Evolutionary conservation across 2,888 invertebrate genomes (phyloP).

Genomic region (Parascotia fuliginaria): DNA sequence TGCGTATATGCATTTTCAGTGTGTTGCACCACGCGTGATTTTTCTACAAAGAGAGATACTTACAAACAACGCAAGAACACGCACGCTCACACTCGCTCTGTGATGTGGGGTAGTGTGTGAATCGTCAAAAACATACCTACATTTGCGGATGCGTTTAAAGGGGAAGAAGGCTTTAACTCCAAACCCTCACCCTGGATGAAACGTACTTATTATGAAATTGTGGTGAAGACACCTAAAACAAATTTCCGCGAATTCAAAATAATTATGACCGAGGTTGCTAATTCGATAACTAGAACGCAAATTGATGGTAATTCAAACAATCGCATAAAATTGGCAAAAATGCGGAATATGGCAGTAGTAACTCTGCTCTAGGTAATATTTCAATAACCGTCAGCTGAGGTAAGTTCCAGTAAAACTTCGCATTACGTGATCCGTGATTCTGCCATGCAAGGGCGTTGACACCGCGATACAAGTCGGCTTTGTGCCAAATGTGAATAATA

Average conservation of each 20-base stretch:
- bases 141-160: too few species aligned
- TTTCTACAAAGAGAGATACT: too few species aligned
- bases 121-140: too few species aligned
- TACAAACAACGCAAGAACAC: too few species aligned
- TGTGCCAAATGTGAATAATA: conserved; percentile 78
- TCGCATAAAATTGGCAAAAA: neutral
- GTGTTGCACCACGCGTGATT: too few species aligned
- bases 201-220: too few species aligned
- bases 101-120: too few species aligned
- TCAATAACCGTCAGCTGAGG: neutral
- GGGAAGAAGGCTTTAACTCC: too few species aligned
- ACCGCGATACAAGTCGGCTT: conserved; percentile 54
- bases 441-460: conserved; percentile 62
- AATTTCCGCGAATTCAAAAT: conserved; percentile 21
- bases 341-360: conserved; percentile 1
- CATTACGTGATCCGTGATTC: conserved; percentile 44
- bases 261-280: conserved; percentile 16
- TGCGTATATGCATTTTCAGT: too few species aligned
- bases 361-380: neutral
- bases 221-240: neutral
- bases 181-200: too few species aligned
- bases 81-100: too few species aligned
- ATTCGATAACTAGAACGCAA: neutral
- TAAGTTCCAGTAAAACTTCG: conserved; percentile 15
- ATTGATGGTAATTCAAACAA: conserved; percentile 1